phyloP scores from a whole-genome alignment of 2,797 vertebrate species.

The Acomys russatus region DNA sequence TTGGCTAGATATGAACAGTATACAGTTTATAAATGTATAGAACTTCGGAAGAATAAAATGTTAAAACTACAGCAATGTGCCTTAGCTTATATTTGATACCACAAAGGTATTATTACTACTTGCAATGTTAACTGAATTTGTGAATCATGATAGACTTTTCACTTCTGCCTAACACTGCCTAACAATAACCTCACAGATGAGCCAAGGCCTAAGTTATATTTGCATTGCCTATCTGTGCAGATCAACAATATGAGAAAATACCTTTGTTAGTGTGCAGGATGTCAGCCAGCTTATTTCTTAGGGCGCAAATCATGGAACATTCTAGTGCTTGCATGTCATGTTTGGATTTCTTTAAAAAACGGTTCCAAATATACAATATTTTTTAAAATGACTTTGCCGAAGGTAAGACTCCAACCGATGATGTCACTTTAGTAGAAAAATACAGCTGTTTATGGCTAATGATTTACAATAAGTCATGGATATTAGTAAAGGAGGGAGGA shows the following conservation, averaged over 20 bases:
- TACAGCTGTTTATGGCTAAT: conserved; percentile 85
- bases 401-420: conserved; percentile 84
- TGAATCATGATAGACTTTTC: conserved; percentile 13
- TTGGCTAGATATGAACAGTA: background rate
- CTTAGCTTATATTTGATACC: background rate
- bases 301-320: conserved; percentile 73
- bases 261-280: background rate
- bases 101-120: conserved; percentile 33
- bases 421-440: conserved; percentile 86
- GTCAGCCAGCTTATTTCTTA: conserved; percentile 77
- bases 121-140: background rate
- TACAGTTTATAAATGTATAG: background rate
- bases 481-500: conserved; percentile 63
- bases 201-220: background rate
- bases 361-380: conserved; percentile 83
- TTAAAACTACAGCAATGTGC: background rate
- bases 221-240: background rate
- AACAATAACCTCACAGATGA: conserved; percentile 18
- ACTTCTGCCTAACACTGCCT: conserved; percentile 1
- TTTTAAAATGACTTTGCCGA: conserved; percentile 88
- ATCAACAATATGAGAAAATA: conserved; percentile 44
- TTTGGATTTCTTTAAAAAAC: conserved; percentile 81
- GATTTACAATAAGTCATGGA: conserved; percentile 86
- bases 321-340: conserved; percentile 74
- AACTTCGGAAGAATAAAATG: background rate